These are phyloP conservation scores for Chironomus tentans DNA, from an alignment of 2,888 invertebrate species.

Conservation along the genomic window DNA sequence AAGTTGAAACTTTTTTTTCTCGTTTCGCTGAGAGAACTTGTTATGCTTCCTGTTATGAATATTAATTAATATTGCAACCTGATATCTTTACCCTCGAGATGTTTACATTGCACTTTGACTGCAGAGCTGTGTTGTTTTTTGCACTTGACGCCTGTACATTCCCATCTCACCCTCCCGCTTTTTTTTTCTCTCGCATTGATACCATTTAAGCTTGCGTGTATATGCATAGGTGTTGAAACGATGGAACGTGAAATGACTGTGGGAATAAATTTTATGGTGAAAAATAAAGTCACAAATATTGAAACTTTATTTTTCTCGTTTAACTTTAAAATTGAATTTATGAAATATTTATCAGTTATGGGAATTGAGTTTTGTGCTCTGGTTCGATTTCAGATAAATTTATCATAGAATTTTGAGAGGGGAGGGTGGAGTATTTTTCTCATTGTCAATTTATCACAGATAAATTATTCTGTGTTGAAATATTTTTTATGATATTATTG, in stretches of 20 bases:
- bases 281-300: no score
- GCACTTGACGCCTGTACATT: background rate
- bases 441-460: no score
- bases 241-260: background rate
- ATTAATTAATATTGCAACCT: conserved; percentile 12
- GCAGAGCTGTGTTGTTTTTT: background rate
- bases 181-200: background rate
- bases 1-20: background rate
- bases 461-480: no score
- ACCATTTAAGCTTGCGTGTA: background rate
- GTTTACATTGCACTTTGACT: background rate
- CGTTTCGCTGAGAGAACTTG: background rate
- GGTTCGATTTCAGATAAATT: no score
- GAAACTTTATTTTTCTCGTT: no score
- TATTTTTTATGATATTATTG: no score
- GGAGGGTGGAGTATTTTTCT: no score
- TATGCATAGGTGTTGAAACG: background rate
- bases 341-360: no score
- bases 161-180: background rate
- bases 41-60: conserved; percentile 1
- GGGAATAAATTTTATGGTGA: background rate
- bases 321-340: no score
- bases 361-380: no score
- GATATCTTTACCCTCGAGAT: conserved; percentile 6
- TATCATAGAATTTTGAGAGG: no score